phyloP scores from a whole-genome alignment of 2,888 invertebrate genomes.

The Cacoxenus indagator region DNA sequence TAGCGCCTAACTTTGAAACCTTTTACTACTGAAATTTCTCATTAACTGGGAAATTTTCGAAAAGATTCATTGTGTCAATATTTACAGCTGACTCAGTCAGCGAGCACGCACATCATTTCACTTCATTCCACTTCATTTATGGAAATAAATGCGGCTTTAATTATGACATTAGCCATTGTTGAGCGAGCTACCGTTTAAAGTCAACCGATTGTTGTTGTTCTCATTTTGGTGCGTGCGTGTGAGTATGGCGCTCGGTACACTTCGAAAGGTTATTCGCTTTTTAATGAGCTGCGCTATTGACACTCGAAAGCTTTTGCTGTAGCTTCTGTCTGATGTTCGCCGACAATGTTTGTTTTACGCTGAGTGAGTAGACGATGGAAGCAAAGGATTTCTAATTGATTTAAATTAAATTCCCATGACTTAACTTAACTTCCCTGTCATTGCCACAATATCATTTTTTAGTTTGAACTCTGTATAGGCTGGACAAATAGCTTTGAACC shows the following conservation, averaged over 20 bases:
- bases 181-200: constrained; percentile 61
- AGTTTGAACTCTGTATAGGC: too few relatives aligned
- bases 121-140: constrained; percentile 46
- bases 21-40: not conserved
- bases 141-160: constrained; percentile 61
- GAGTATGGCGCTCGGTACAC: not conserved
- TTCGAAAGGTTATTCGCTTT: not conserved
- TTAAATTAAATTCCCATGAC: too few relatives aligned
- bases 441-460: too few relatives aligned
- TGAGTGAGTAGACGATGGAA: not conserved
- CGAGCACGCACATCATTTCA: not conserved
- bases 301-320: not conserved
- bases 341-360: not conserved
- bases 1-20: not conserved
- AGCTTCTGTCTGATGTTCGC: not conserved
- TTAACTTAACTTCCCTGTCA: too few relatives aligned
- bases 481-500: too few relatives aligned
- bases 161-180: constrained; percentile 66
- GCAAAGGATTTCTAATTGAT: not conserved
- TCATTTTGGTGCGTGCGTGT: not conserved
- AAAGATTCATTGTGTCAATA: not conserved
- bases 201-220: constrained; percentile 22
- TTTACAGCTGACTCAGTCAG: not conserved
- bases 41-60: not conserved
- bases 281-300: not conserved